Base-by-base conservation (phyloP, 1,140 invertebrate species). In the Sarcophaga bullata region DNA sequence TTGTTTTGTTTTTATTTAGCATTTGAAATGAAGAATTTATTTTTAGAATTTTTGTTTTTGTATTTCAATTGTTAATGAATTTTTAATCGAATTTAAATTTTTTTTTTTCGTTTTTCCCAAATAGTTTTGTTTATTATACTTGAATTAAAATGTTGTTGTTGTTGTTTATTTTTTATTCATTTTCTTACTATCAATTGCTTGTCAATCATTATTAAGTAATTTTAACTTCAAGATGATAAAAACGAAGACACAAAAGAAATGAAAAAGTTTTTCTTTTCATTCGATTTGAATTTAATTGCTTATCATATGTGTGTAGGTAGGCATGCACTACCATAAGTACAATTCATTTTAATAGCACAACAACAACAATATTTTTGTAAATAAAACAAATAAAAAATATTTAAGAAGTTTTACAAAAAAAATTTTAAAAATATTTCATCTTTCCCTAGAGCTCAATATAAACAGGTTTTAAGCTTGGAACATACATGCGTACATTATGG, bases 181-280 rank as follows among this genome's bases (percentile, higher is more conserved):
- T 15, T 76, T 76, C 17, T 76, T 76, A 48, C 47, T 76, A 76
- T 76, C 46, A 76, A 76, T 76, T 76, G 73, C 73, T 76, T 76
- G 73, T 76, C 73, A 76, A 76, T 76, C 73, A 76, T 76, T 76
- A 76, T 76, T 76, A 48, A 76, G 73, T 49, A 76, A 76, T 76
- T 47, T 48, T 47, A 47, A 76, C 48, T 76, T 76, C 5, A 8
- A 37, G 4, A 37, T 37, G 25, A 37, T 76, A 7, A 17, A 48
- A 11, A 47, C 73, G 15, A n/a, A 11, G 8, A 76, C 13, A 13
- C 37, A 49, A 49, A 49, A 76, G 8, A 76, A 49, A 76, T n/a
- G 46, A 48, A 7, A 49, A 6, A 8, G 73, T 13, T 10, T 73
- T 37, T 73, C 13, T 76, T 47, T 48, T 10, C 46, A 76, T 76